A percentile compares a stretch with the other conserved stretches of the same genome.
Evolutionary conservation across 2,797 vertebrate genomes (phyloP).

Genomic region (Mastacembelus armatus): DNA sequence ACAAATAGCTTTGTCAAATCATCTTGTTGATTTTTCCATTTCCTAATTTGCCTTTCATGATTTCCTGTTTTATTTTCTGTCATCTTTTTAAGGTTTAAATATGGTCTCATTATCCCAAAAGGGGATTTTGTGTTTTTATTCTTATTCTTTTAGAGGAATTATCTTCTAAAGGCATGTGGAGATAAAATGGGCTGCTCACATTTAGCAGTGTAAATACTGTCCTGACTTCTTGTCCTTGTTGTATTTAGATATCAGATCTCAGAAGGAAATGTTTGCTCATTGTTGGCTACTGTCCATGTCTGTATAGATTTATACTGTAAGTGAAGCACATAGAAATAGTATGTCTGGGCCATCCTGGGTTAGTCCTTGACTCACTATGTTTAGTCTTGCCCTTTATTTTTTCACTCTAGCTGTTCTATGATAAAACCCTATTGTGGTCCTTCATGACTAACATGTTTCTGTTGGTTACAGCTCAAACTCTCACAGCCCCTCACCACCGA

Average conservation of each 20-base stretch:
- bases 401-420: background rate
- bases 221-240: no score
- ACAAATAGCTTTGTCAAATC: no score
- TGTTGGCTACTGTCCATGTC: no score
- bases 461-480: slow-evolving; percentile 83
- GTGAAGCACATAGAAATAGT: background rate
- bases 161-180: background rate
- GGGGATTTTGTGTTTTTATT: background rate
- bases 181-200: background rate
- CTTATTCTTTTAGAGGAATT: background rate
- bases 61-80: no score
- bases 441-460: slow-evolving; percentile 41
- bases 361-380: slow-evolving; percentile 33
- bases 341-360: background rate
- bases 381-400: slow-evolving; percentile 33
- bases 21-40: no score
- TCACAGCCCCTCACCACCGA: slow-evolving; percentile 83
- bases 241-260: no score
- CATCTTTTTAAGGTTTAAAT: background rate
- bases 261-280: no score
- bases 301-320: background rate
- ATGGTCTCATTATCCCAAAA: background rate
- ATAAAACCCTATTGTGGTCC: background rate
- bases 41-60: no score
- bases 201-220: no score